Conservation (phyloP, 1,140 invertebrate genomes). For the Octopus bimaculoides region DNA sequence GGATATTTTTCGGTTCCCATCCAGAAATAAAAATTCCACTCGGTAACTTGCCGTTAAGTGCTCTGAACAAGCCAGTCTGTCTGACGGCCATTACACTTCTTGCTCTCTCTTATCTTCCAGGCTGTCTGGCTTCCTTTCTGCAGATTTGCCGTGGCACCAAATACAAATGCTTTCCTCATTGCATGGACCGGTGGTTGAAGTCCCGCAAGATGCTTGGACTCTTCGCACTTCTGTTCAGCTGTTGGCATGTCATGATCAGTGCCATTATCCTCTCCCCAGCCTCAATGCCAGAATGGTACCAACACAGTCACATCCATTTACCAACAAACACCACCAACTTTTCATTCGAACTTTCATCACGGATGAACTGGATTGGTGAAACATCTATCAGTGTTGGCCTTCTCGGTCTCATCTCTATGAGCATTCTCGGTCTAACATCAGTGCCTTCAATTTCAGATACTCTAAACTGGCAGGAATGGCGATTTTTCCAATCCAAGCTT, state of each 20-base stretch:
- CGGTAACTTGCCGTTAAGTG: conserved; percentile 50
- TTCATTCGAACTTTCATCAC: conserved; percentile 20
- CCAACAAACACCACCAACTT: conserved; percentile 30
- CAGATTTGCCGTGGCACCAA: conserved; percentile 50
- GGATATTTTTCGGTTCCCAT: conserved; percentile 35
- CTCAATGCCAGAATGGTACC: conserved; percentile 49
- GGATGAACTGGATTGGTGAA: conserved; percentile 50
- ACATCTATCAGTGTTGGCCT: conserved; percentile 41
- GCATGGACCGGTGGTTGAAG: conserved; percentile 49
- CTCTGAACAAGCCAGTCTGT: conserved; percentile 50
- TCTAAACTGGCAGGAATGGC: conserved; percentile 51
- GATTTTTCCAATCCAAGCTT: conserved; percentile 46
- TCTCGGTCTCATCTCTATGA: conserved; percentile 39
- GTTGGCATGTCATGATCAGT: conserved; percentile 45
- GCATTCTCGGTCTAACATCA: conserved; percentile 41
- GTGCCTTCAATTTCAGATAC: conserved; percentile 43
- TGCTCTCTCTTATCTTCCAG: conserved; percentile 46
- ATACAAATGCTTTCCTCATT: conserved; percentile 45
- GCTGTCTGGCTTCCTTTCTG: conserved; percentile 41
- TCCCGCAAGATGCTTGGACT: conserved; percentile 49
- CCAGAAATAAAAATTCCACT: conserved; percentile 20
- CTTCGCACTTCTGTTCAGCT: conserved; percentile 38
- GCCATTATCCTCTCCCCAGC: conserved; percentile 46
- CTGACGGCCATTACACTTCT: conserved; percentile 48
- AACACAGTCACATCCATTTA: conserved; percentile 32